Percentiles rank a stretch among this genome's conserved stretches.
phyloP scores from a whole-genome alignment of 2,797 vertebrate species.

The Rhinophrynus dorsalis region DNA sequence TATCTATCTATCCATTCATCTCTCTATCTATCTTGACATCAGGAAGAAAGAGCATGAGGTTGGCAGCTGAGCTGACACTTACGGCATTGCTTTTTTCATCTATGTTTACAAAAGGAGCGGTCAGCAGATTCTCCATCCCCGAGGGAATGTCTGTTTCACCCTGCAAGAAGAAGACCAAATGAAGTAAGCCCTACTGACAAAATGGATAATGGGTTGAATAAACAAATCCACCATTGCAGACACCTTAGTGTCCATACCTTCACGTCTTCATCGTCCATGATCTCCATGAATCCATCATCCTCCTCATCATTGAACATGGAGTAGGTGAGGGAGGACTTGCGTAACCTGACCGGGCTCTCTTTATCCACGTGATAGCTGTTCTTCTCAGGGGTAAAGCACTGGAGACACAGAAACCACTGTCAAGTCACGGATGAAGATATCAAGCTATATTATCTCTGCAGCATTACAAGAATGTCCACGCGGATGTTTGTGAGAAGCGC shows the following conservation, averaged over 20 bases:
- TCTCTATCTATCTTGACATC: too few relatives aligned
- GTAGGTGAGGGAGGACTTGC: constrained; percentile 66
- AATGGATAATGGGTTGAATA: too few relatives aligned
- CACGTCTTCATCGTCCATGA: constrained; percentile 75
- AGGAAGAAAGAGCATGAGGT: too few relatives aligned
- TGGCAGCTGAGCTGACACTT: too few relatives aligned
- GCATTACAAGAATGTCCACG: background rate
- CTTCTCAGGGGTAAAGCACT: constrained; percentile 54
- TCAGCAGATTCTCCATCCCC: constrained; percentile 82
- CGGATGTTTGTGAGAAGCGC: too few relatives aligned
- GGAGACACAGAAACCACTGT: background rate
- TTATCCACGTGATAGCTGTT: constrained; percentile 58
- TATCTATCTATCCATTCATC: too few relatives aligned
- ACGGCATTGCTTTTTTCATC: constrained; percentile 52
- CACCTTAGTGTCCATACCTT: too few relatives aligned
- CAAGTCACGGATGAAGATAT: background rate
- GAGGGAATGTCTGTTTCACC: constrained; percentile 62
- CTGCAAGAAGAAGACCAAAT: constrained; percentile 55
- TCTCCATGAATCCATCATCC: constrained; percentile 85
- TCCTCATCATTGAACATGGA: constrained; percentile 65
- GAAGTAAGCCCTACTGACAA: background rate
- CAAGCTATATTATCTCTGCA: too few relatives aligned
- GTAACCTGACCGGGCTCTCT: constrained; percentile 69
- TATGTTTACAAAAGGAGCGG: constrained; percentile 71
- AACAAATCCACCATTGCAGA: too few relatives aligned